Conservation (phyloP, 2,797 vertebrate genomes). For the Taeniopygia guttata region DNA sequence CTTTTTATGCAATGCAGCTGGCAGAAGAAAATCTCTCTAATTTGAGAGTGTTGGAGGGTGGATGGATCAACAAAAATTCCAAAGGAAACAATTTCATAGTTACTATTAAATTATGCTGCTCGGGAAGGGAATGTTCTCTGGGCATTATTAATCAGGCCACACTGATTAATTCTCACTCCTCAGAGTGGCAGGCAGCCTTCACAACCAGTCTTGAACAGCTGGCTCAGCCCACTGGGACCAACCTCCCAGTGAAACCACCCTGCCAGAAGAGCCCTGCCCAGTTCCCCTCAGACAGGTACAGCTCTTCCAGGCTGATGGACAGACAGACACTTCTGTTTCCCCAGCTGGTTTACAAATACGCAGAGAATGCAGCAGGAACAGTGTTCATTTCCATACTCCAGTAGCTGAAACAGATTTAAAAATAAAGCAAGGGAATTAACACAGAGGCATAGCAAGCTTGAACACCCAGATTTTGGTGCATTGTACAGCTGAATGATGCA, state of each 20-base stretch:
- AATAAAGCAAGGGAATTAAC: not conserved
- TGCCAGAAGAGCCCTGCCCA: not conserved
- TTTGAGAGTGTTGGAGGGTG: not conserved
- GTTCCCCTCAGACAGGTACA: not conserved
- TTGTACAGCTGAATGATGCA: no score
- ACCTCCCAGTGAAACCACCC: not conserved
- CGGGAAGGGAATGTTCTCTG: not conserved
- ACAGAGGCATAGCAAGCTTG: not conserved
- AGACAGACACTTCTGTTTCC: not conserved
- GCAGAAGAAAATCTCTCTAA: slow-evolving; percentile 5
- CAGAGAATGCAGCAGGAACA: not conserved
- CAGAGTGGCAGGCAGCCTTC: not conserved
- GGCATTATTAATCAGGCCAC: not conserved
- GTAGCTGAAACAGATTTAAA: not conserved
- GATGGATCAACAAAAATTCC: not conserved
- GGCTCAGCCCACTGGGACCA: not conserved
- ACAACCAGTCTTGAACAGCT: not conserved
- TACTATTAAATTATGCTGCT: not conserved
- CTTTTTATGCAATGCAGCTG: not conserved
- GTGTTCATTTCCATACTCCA: not conserved
- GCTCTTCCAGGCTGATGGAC: not conserved
- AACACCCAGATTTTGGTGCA: not conserved
- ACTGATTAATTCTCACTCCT: not conserved
- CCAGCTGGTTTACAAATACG: not conserved
- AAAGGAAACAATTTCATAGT: not conserved